A percentile compares a stretch with the other conserved stretches of the same genome.
Evolutionary conservation across 2,888 invertebrate species (phyloP).

Genomic region (Aleiodes leptofemur): DNA sequence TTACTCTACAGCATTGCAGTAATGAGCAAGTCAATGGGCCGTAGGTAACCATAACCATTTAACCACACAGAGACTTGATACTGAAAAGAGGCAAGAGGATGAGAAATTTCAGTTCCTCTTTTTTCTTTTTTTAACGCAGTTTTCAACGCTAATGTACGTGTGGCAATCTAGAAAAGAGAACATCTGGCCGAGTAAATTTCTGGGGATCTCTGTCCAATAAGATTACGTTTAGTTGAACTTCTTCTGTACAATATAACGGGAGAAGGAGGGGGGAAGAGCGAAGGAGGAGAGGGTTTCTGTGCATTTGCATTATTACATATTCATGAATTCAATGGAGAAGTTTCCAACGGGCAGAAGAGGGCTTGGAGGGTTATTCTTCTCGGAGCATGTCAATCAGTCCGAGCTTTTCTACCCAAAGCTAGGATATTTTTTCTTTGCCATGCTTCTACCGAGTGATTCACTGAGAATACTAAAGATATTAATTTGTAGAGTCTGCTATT

Average conservation of each 20-base stretch:
- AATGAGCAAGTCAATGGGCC: too few relatives aligned
- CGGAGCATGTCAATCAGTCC: slow-evolving; percentile 57
- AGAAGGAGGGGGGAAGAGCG: slow-evolving; percentile 33
- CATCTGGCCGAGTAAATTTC: slow-evolving; percentile 57
- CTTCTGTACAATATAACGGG: slow-evolving; percentile 52
- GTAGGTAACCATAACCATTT: too few relatives aligned
- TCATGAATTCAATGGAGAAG: slow-evolving; percentile 58
- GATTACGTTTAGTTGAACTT: slow-evolving; percentile 59
- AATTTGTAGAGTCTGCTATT: too few relatives aligned
- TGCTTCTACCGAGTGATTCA: slow-evolving; percentile 23
- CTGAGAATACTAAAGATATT: slow-evolving; percentile 20
- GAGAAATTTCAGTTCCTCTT: not conserved
- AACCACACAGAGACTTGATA: too few relatives aligned
- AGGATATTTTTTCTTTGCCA: slow-evolving; percentile 42
- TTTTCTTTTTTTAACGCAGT: not conserved
- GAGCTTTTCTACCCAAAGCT: slow-evolving; percentile 25
- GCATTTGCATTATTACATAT: slow-evolving; percentile 59
- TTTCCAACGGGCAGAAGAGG: slow-evolving; percentile 47
- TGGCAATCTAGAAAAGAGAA: slow-evolving; percentile 47
- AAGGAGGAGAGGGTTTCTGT: slow-evolving; percentile 24
- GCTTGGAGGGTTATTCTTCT: slow-evolving; percentile 54
- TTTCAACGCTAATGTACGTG: slow-evolving; percentile 22
- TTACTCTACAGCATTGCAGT: too few relatives aligned
- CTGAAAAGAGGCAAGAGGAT: not conserved
- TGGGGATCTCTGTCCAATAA: slow-evolving; percentile 57